Evolutionary conservation across 2,797 vertebrate species (phyloP).

Genomic region (Halcyon chelicuti): DNA sequence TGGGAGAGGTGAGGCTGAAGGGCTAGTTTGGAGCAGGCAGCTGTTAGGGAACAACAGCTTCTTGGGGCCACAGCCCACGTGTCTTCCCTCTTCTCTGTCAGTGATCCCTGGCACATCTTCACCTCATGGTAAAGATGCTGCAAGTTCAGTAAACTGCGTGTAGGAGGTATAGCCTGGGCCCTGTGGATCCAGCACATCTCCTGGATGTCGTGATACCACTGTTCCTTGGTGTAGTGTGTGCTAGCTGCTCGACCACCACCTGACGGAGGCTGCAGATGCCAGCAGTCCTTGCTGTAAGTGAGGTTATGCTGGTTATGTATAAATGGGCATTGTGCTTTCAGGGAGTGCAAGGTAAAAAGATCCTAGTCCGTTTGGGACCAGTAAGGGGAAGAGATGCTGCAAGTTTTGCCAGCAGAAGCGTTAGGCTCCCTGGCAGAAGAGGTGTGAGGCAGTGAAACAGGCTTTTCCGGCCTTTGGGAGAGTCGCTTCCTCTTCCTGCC

Average conservation of each 20-base stretch:
- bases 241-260: neutral
- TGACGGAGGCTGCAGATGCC: neutral
- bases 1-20: neutral
- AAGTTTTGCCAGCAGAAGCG: neutral
- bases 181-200: neutral
- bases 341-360: neutral
- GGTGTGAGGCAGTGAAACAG: slow-evolving; percentile 39
- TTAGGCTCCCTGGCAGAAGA: neutral
- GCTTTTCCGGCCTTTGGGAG: slow-evolving; percentile 58
- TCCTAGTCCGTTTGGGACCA: neutral
- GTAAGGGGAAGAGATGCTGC: neutral
- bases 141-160: accelerated
- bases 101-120: neutral
- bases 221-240: neutral
- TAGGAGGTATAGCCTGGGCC: neutral
- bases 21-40: neutral
- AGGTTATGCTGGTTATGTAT: neutral
- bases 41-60: accelerated
- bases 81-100: neutral
- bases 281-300: neutral
- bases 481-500: slow-evolving; percentile 47
- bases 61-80: neutral
- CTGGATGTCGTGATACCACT: neutral
- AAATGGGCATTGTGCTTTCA: accelerated
- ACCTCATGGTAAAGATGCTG: accelerated